Base-by-base conservation (phyloP, 2,888 invertebrate species). In the Erynnis tages region DNA sequence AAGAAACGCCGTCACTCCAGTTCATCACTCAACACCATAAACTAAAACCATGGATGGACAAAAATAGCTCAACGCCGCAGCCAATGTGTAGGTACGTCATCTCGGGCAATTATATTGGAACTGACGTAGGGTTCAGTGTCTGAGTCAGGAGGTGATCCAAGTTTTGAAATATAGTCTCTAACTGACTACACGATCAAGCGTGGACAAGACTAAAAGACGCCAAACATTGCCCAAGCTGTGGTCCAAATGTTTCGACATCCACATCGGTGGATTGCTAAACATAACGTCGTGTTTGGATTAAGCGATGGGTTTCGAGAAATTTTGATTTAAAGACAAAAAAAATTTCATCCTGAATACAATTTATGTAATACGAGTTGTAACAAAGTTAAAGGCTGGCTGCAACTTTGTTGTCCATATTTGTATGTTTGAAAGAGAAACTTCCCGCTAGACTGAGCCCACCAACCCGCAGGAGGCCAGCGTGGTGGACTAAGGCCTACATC, bases 241-340 rank as follows among this genome's bases (percentile, higher is more conserved):
- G 47, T 54, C 48, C 52, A 44, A 46, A 29, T 23, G 54, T 62
- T 59, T 54, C 62, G 54, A 58, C 62, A 58, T 43, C 43, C 34
- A 27, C 37, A 16, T 29, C 53, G 16, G 53, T 29, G 30, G 40
- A 30, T 48, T 41, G 57, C 57, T 58, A 56, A 58, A 50, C 53
- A 55, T 46, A 58, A 53, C 45, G 29, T 25, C 19, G n/a, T n/a
- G 35, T 34, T 41, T 54, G 59, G 60, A 52, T 23, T 50, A 56
- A 55, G 50, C 0, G 3, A 50, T 14, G 8, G 46, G n/a, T n/a
- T n/a, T n/a, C n/a, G n/a, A n/a, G n/a, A n/a, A n/a, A n/a, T n/a
- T n/a, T n/a, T n/a, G n/a, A n/a, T n/a, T n/a, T n/a, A n/a, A n/a
- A n/a, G n/a, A n/a, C n/a, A n/a, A n/a, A n/a, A n/a, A n/a, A n/a